These are phyloP conservation scores for Chalcis sispes DNA, from an alignment of 2,888 invertebrate species.

Conservation along the genomic window DNA sequence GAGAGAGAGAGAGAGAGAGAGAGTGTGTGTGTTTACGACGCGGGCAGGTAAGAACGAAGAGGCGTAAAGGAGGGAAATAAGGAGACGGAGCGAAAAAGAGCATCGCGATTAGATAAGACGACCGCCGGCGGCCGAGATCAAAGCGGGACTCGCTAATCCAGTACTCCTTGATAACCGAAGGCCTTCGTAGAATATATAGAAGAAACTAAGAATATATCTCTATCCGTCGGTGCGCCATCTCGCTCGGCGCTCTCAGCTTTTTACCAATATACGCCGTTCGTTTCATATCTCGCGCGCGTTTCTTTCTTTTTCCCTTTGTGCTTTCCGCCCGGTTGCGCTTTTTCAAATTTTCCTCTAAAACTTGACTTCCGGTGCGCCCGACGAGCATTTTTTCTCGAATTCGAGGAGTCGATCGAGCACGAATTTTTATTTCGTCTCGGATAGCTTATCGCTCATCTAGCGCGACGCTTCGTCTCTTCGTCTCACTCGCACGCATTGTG, in stretches of 20 bases:
- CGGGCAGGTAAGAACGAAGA: slow-evolving; percentile 14
- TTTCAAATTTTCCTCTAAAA: background rate
- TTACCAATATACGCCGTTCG: background rate
- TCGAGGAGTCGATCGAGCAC: background rate
- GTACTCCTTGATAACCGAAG: slow-evolving; percentile 74
- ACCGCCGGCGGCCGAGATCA: slow-evolving; percentile 71
- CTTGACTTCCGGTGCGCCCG: slow-evolving; percentile 9
- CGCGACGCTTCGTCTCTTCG: background rate
- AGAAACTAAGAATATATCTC: no score
- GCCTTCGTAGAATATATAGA: slow-evolving; percentile 69
- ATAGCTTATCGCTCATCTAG: slow-evolving; percentile 5
- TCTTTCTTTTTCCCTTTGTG: background rate
- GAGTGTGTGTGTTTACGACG: slow-evolving; percentile 1
- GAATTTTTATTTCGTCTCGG: slow-evolving; percentile 5
- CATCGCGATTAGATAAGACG: slow-evolving; percentile 74
- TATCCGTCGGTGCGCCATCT: background rate
- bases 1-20: no score
- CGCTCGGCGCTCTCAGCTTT: background rate
- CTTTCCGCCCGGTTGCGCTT: background rate
- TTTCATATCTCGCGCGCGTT: background rate
- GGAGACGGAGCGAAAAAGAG: slow-evolving; percentile 60
- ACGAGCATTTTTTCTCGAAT: slow-evolving; percentile 11
- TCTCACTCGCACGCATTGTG: no score
- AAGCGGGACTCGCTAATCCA: slow-evolving; percentile 75
- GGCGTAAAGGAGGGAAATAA: slow-evolving; percentile 48